Conservation (phyloP, 1,140 invertebrate genomes). For the Drosophila persimilis region DNA sequence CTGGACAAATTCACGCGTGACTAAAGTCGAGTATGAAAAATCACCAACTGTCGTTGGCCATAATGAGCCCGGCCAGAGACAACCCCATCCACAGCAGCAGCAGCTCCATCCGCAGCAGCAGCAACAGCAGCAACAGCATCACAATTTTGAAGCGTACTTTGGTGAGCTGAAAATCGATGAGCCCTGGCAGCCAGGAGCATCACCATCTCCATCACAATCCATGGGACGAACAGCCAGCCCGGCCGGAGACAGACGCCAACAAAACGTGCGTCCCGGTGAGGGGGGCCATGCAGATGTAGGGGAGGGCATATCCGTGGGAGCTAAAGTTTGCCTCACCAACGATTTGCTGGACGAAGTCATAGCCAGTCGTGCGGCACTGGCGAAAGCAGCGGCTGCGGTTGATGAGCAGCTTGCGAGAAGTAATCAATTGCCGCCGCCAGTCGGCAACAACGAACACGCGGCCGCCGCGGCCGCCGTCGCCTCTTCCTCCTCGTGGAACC, state of each 20-base stretch:
- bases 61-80: conserved; percentile 58
- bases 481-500: conserved; percentile 21
- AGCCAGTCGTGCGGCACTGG: conserved; percentile 64
- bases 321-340: conserved; percentile 60
- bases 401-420: conserved; percentile 72
- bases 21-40: conserved; percentile 79
- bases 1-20: conserved; percentile 77
- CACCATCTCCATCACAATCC: neutral
- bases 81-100: conserved; percentile 31
- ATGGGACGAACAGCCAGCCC: conserved; percentile 4
- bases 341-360: conserved; percentile 76
- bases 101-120: conserved; percentile 8
- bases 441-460: conserved; percentile 11
- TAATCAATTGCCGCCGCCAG: conserved; percentile 72
- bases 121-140: conserved; percentile 27
- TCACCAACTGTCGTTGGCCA: conserved; percentile 65
- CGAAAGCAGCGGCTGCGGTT: conserved; percentile 75
- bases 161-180: conserved; percentile 76
- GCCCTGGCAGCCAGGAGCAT: conserved; percentile 48
- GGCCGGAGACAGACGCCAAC: conserved; percentile 57
- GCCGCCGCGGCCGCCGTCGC: conserved; percentile 6
- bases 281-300: neutral
- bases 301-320: neutral
- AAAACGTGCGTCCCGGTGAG: conserved; percentile 47
- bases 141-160: conserved; percentile 70